A percentile compares a stretch with the other conserved stretches of the same genome.
Evolutionary conservation across 92 coral and sea anemone species (phyloP).

Genomic region (Micromussa lordhowensis): DNA sequence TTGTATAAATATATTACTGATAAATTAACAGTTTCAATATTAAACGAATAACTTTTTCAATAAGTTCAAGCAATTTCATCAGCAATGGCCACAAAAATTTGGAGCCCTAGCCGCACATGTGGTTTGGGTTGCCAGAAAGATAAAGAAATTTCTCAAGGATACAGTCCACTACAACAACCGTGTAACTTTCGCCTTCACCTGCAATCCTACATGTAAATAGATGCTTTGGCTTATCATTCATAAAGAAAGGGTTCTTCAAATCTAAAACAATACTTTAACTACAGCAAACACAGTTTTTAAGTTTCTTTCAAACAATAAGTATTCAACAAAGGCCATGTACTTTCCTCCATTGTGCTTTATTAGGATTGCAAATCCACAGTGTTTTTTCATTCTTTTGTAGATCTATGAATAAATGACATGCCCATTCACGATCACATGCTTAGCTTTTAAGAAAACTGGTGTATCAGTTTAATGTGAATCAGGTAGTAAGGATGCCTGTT

Average conservation of each 20-base stretch:
- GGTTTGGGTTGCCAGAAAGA: conserved; percentile 36
- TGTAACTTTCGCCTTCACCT: conserved; percentile 36
- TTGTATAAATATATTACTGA: no score
- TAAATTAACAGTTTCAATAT: no score
- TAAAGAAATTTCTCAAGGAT: conserved; percentile 34
- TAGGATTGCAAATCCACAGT: conserved; percentile 33
- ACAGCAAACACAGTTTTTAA: conserved; percentile 42
- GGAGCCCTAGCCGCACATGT: conserved; percentile 34
- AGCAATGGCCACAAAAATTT: conserved; percentile 48
- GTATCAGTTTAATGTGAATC: not conserved
- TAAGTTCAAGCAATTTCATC: conserved; percentile 13
- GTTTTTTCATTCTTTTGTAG: conserved; percentile 43
- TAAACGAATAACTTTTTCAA: not conserved
- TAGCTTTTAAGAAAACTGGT: conserved; percentile 24
- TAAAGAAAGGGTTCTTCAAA: conserved; percentile 22
- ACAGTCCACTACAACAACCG: conserved; percentile 37
- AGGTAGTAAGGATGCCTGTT: conserved; percentile 19
- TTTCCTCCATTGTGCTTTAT: conserved; percentile 1
- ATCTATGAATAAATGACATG: conserved; percentile 36
- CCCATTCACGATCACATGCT: conserved; percentile 39
- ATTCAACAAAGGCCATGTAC: conserved; percentile 34
- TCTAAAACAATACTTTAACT: conserved; percentile 19
- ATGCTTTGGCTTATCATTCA: conserved; percentile 29
- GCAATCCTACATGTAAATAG: conserved; percentile 30
- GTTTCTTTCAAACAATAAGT: conserved; percentile 30